phyloP scores from a whole-genome alignment of 2,888 invertebrate species.

The Malacosoma neustria region DNA sequence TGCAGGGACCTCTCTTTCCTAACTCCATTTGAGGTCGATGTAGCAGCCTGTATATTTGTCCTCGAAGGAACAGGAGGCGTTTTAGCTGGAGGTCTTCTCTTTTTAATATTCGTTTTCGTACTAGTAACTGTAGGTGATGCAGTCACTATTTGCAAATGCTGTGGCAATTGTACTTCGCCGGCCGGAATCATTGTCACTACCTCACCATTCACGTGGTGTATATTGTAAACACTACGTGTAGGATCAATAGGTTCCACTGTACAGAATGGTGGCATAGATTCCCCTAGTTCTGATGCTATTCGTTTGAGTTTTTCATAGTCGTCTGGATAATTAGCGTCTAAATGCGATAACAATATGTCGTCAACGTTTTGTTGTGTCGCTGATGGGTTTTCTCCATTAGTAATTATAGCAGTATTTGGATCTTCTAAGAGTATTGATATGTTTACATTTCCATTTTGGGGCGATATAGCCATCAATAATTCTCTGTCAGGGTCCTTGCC shows the following conservation, averaged over 20 bases:
- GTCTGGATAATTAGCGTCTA: constrained; percentile 82
- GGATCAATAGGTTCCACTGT: constrained; percentile 71
- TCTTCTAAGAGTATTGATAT: constrained; percentile 68
- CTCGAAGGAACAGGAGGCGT: constrained; percentile 58
- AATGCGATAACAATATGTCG: constrained; percentile 79
- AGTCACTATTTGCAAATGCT: constrained; percentile 72
- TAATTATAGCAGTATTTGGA: constrained; percentile 48
- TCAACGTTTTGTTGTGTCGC: constrained; percentile 78
- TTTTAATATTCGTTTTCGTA: constrained; percentile 81
- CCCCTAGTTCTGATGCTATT: constrained; percentile 88
- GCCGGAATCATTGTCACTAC: constrained; percentile 66
- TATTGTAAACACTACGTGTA: constrained; percentile 69
- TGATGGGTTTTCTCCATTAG: constrained; percentile 69
- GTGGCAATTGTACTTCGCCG: constrained; percentile 57
- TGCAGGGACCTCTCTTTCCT: constrained; percentile 91
- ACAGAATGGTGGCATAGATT: constrained; percentile 83
- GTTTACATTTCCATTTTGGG: constrained; percentile 53
- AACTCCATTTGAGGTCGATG: constrained; percentile 81
- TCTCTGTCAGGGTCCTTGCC: constrained; percentile 48
- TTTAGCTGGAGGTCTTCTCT: constrained; percentile 77
- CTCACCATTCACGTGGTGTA: constrained; percentile 65
- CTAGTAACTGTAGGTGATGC: constrained; percentile 77
- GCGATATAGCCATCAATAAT: constrained; percentile 56
- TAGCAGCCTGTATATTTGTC: constrained; percentile 64
- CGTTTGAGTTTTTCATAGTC: constrained; percentile 90